phyloP scores from a whole-genome alignment of 2,888 invertebrate genomes.

The Embidobia sp. region DNA sequence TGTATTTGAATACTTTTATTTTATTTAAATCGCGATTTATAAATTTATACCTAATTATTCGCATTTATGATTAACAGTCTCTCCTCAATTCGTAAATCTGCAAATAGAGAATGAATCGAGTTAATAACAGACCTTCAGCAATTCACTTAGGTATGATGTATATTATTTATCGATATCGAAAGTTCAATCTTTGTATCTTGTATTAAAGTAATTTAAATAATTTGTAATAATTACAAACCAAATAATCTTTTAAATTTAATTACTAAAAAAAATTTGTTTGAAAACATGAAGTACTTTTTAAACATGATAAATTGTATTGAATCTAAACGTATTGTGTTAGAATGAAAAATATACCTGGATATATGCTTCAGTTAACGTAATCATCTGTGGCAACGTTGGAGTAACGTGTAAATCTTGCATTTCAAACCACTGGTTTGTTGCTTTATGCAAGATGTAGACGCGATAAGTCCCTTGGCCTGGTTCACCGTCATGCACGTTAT shows the following conservation, averaged over 20 bases:
- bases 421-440: constrained; percentile 89
- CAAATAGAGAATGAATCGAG: not conserved
- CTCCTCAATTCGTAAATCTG: constrained; percentile 78
- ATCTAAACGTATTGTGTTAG: too few species aligned
- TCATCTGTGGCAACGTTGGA: constrained; percentile 99
- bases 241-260: too few species aligned
- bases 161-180: too few species aligned
- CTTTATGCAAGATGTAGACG: constrained; percentile 95
- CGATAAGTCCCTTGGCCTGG: constrained; percentile 97
- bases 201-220: too few species aligned
- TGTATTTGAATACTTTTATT: constrained; percentile 23
- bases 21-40: constrained; percentile 11
- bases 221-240: too few species aligned
- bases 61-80: constrained; percentile 51
- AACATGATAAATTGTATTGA: too few species aligned
- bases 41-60: too few species aligned
- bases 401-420: constrained; percentile 98
- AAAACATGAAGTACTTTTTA: too few species aligned
- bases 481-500: constrained; percentile 99
- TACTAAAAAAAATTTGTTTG: too few species aligned
- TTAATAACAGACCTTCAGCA: too few species aligned
- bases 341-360: constrained; percentile 88
- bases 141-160: too few species aligned
- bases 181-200: too few species aligned
- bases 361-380: constrained; percentile 98